Percentiles rank a stretch among this genome's conserved stretches.
phyloP scores from a whole-genome alignment of 1,140 invertebrate genomes.

The Bombus polaris region DNA sequence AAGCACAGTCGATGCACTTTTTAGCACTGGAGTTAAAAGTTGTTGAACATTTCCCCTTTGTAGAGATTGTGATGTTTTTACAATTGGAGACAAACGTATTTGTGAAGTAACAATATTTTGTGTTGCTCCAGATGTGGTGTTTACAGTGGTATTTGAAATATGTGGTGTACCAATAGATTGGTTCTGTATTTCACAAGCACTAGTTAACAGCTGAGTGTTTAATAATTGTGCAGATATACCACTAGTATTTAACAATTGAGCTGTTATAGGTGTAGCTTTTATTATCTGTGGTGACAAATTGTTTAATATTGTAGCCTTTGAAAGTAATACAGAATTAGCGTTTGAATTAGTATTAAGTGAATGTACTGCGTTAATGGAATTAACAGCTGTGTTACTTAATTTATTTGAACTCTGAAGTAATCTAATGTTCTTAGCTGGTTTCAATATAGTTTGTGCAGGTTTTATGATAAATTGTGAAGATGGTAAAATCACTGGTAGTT shows the following conservation, averaged over 20 bases:
- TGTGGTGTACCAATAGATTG: constrained; percentile 50
- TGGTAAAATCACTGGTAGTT: constrained; percentile 57
- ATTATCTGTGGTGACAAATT: constrained; percentile 70
- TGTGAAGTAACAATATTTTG: constrained; percentile 65
- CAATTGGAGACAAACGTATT: constrained; percentile 64
- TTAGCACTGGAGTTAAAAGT: constrained; percentile 67
- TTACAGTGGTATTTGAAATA: constrained; percentile 59
- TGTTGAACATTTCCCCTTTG: constrained; percentile 67
- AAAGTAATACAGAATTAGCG: constrained; percentile 73
- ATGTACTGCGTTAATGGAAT: constrained; percentile 49
- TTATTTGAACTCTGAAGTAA: constrained; percentile 71
- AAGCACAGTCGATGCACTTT: constrained; percentile 43
- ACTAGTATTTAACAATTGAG: constrained; percentile 71
- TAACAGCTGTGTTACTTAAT: constrained; percentile 48
- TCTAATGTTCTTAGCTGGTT: constrained; percentile 71
- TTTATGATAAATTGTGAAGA: constrained; percentile 71
- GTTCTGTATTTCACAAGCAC: constrained; percentile 54
- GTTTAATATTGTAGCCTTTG: constrained; percentile 74
- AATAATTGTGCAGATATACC: constrained; percentile 72
- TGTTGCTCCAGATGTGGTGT: constrained; percentile 50
- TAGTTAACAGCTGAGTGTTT: constrained; percentile 66
- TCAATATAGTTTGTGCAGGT: constrained; percentile 70
- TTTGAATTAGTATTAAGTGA: constrained; percentile 46
- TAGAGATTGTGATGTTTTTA: constrained; percentile 57
- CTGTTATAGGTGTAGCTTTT: constrained; percentile 66